A percentile compares a stretch with the other conserved stretches of the same genome.
phyloP scores from a whole-genome alignment of 2,888 invertebrate genomes.

The Adineta ricciae region DNA sequence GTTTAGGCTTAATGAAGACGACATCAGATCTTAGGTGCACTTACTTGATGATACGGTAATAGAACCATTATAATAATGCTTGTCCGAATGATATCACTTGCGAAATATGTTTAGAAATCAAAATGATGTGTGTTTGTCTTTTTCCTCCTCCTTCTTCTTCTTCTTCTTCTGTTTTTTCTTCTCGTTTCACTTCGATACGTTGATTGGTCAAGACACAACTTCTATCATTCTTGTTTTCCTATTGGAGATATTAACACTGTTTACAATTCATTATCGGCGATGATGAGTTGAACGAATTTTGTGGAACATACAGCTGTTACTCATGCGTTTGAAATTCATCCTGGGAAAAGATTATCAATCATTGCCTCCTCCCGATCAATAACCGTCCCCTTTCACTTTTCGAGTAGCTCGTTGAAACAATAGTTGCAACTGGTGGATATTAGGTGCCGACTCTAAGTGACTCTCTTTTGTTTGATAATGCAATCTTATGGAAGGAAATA shows the following conservation, averaged over 20 bases:
- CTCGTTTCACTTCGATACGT: neutral
- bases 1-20: neutral
- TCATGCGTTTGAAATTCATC: neutral
- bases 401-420: neutral
- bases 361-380: neutral
- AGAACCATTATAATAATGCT: neutral
- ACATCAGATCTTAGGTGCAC: neutral
- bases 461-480: neutral
- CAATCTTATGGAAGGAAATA: neutral
- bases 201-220: neutral
- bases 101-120: neutral
- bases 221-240: neutral
- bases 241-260: neutral
- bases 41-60: neutral
- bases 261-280: neutral
- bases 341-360: constrained; percentile 9
- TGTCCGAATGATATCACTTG: neutral
- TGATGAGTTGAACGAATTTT: neutral
- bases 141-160: neutral
- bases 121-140: neutral
- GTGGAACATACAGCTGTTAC: neutral
- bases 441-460: constrained; percentile 1
- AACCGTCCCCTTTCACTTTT: neutral
- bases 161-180: neutral
- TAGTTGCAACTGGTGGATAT: neutral